Evolutionary conservation across 64 coral and sea anemone genomes (phyloP).

Genomic region (Cladopsammia gracilis): DNA sequence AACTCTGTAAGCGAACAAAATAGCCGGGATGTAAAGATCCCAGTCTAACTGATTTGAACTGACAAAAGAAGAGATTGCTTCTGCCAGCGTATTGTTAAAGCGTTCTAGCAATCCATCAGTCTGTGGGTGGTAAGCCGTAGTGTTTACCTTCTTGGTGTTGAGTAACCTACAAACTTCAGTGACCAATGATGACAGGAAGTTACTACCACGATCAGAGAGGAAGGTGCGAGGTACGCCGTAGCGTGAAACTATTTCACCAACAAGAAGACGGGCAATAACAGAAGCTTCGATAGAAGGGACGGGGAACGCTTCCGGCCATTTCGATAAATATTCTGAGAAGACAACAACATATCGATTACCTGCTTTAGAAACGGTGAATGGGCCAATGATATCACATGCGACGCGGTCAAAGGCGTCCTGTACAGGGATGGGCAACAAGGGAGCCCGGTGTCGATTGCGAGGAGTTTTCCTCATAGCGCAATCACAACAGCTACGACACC

Average conservation of each 20-base stretch:
- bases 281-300: conserved; percentile 1
- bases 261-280: conserved; percentile 3
- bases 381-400: too few relatives aligned
- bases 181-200: conserved; percentile 19
- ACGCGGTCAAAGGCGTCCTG: too few relatives aligned
- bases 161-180: conserved; percentile 30
- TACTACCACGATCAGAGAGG: conserved; percentile 31
- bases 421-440: too few relatives aligned
- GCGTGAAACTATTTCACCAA: conserved; percentile 27
- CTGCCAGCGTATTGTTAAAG: neutral
- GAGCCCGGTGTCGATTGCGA: too few relatives aligned
- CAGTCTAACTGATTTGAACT: conserved; percentile 19
- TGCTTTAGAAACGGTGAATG: too few relatives aligned
- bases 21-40: conserved; percentile 2
- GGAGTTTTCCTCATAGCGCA: too few relatives aligned
- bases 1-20: neutral
- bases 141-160: conserved; percentile 22
- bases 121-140: conserved; percentile 22
- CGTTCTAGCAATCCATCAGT: conserved; percentile 36
- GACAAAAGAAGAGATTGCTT: conserved; percentile 28
- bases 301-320: too few relatives aligned
- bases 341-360: conserved; percentile 52
- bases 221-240: neutral
- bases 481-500: too few relatives aligned
- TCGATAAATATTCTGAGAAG: conserved; percentile 15